A percentile compares a stretch with the other conserved stretches of the same genome.
Evolutionary conservation across 2,797 vertebrate genomes (phyloP).

Genomic region (Poeciliopsis paucimaculata): DNA sequence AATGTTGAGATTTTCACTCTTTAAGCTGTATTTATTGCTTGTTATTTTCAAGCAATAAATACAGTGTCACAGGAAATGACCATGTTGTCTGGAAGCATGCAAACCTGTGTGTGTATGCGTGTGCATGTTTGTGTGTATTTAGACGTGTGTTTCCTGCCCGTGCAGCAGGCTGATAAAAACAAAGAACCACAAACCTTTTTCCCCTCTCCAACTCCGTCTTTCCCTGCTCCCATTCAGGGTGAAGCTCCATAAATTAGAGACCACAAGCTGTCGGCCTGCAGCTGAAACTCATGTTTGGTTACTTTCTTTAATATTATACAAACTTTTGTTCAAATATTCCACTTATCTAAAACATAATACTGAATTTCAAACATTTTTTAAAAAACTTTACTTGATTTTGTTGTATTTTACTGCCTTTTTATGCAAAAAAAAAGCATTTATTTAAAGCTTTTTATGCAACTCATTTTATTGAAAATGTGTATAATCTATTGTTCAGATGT

Average conservation of each 20-base stretch:
- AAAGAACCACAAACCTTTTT: slow-evolving; percentile 64
- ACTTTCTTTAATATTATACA: neutral
- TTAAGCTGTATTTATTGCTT: neutral
- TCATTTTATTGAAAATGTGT: no score
- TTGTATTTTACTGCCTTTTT: no score
- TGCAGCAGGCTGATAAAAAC: slow-evolving; percentile 73
- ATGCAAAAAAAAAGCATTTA: no score
- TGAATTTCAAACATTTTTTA: neutral
- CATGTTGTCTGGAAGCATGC: slow-evolving; percentile 23
- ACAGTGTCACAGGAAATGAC: slow-evolving; percentile 15
- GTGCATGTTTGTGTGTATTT: slow-evolving; percentile 18
- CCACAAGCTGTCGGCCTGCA: slow-evolving; percentile 62
- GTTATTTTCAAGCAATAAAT: neutral
- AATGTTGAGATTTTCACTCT: neutral
- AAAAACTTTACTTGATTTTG: no score
- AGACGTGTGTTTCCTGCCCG: slow-evolving; percentile 74
- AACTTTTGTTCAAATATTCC: neutral
- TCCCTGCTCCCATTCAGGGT: slow-evolving; percentile 54
- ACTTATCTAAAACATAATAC: neutral
- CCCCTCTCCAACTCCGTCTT: slow-evolving; percentile 38
- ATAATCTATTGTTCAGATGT: no score
- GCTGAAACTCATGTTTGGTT: slow-evolving; percentile 16
- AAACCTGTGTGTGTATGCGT: slow-evolving; percentile 12
- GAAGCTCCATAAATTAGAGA: slow-evolving; percentile 73
- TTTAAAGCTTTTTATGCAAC: no score